Conservation (phyloP, 1,140 invertebrate genomes). For the Nomia melanderi region DNA sequence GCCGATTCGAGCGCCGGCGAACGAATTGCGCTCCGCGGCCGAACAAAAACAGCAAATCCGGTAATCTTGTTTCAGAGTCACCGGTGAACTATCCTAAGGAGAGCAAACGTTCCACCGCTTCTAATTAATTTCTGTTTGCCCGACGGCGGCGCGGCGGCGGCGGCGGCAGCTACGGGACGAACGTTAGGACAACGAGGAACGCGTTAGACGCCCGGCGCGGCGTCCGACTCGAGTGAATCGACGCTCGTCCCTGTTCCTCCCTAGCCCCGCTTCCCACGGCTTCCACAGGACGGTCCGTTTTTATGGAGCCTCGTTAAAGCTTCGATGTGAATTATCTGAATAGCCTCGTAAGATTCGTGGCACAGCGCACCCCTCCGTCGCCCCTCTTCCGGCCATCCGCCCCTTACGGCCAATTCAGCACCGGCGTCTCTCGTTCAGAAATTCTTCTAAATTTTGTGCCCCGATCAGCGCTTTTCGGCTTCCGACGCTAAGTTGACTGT, state of each 20-base stretch:
- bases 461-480: slow-evolving; percentile 3
- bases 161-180: neutral
- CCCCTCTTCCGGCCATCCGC: too few species aligned
- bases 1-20: slow-evolving; percentile 67
- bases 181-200: slow-evolving; percentile 5
- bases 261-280: neutral
- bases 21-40: slow-evolving; percentile 65
- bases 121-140: slow-evolving; percentile 74
- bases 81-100: slow-evolving; percentile 58
- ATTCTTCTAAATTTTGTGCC: slow-evolving; percentile 20
- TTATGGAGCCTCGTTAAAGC: slow-evolving; percentile 60
- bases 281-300: slow-evolving; percentile 38
- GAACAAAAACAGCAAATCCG: slow-evolving; percentile 69
- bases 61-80: slow-evolving; percentile 69
- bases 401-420: slow-evolving; percentile 1
- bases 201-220: neutral
- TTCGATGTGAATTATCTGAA: slow-evolving; percentile 55
- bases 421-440: neutral
- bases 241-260: slow-evolving; percentile 21
- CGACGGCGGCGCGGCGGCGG: slow-evolving; percentile 40
- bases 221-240: slow-evolving; percentile 32
- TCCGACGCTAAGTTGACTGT: neutral
- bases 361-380: slow-evolving; percentile 1
- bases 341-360: slow-evolving; percentile 45
- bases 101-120: slow-evolving; percentile 64